These are phyloP conservation scores for Dromococcyx pavoninus DNA, from an alignment of 2,797 vertebrate species.

Conservation along the genomic window DNA sequence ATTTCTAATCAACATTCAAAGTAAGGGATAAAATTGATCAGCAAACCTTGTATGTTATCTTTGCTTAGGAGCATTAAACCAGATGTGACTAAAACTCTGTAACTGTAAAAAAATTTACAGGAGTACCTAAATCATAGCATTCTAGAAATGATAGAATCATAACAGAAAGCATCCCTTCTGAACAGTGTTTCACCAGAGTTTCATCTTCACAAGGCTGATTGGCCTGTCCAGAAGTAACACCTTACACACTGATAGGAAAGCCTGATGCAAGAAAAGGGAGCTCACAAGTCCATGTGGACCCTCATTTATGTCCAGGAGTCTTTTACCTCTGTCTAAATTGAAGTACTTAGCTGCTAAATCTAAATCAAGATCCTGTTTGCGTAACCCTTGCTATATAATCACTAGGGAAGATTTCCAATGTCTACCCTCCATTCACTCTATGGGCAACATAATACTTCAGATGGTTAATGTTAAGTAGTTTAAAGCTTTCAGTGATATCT, in stretches of 20 bases:
- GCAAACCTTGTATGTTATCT: not conserved
- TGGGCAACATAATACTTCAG: not conserved
- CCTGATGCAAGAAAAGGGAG: not conserved
- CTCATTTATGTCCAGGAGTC: not conserved
- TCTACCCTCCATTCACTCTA: not conserved
- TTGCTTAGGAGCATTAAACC: not conserved
- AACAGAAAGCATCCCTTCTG: not conserved
- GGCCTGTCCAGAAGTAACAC: not conserved
- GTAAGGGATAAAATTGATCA: not conserved
- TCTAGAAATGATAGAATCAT: not conserved
- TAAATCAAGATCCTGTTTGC: not conserved
- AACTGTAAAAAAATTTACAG: not conserved
- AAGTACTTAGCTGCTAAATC: not conserved
- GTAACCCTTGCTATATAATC: not conserved
- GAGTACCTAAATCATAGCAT: not conserved
- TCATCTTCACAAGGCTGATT: not conserved
- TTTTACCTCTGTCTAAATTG: not conserved
- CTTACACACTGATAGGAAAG: not conserved
- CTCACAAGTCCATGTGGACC: not conserved
- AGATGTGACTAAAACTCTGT: not conserved
- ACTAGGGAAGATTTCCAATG: not conserved
- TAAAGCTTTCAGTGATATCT: not conserved
- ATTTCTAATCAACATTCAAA: not conserved
- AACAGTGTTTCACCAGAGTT: not conserved
- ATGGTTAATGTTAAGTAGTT: not conserved